These are phyloP conservation scores for Dipus sagitta DNA, from an alignment of 2,797 vertebrate species.

Conservation along the genomic window DNA sequence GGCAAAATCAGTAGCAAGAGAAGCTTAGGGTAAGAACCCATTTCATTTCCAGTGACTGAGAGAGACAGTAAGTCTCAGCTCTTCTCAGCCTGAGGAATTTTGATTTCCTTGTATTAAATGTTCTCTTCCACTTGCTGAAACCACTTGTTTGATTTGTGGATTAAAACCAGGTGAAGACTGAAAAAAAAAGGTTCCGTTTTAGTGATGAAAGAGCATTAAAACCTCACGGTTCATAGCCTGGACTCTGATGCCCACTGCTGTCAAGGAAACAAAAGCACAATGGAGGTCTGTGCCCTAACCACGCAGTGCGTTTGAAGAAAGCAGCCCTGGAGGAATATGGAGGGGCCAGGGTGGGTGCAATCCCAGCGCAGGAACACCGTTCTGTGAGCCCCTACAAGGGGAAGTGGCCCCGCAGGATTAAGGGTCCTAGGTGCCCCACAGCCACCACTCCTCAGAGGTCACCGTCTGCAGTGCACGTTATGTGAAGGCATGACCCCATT, in stretches of 20 bases:
- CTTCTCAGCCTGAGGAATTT: conserved; percentile 40
- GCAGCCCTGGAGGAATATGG: background rate
- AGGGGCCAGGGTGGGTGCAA: background rate
- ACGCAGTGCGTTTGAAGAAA: background rate
- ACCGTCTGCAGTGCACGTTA: background rate
- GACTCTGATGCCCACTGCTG: background rate
- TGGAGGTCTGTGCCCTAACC: background rate
- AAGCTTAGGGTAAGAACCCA: conserved; percentile 47
- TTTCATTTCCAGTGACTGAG: conserved; percentile 46
- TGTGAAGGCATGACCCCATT: background rate
- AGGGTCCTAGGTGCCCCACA: background rate
- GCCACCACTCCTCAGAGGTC: background rate
- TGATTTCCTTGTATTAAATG: conserved; percentile 59
- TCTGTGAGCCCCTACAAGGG: background rate
- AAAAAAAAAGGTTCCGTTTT: background rate
- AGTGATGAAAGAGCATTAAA: too few relatives aligned
- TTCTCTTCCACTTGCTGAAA: conserved; percentile 45
- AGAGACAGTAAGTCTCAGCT: conserved; percentile 1
- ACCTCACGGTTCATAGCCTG: background rate
- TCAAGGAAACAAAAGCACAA: conserved; percentile 25
- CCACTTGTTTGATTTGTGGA: background rate
- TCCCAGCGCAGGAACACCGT: background rate
- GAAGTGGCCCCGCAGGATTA: background rate
- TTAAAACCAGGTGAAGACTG: conserved; percentile 39
- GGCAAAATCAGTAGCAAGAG: conserved; percentile 13